Percentiles rank a stretch among this genome's conserved stretches.
These are phyloP conservation scores for Nibea coibor DNA, from an alignment of 2,113 vertebrate genomes.

Conservation along the genomic window DNA sequence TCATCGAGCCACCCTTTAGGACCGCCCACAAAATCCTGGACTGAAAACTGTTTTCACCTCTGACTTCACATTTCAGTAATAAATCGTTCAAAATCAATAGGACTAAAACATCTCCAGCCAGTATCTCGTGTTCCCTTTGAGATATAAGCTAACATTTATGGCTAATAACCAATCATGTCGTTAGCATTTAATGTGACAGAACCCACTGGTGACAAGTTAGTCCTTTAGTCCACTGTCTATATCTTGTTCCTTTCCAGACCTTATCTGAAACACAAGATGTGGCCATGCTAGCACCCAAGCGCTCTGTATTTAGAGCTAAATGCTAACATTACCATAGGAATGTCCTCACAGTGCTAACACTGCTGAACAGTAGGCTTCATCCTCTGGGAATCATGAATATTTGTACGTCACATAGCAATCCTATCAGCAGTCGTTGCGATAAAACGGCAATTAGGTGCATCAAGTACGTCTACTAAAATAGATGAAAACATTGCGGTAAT, in stretches of 20 bases:
- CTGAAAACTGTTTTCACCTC: no score
- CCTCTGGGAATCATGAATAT: neutral
- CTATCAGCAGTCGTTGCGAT: neutral
- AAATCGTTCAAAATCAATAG: neutral
- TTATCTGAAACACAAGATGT: neutral
- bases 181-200: neutral
- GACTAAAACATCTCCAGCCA: neutral
- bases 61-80: no score
- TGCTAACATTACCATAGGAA: neutral
- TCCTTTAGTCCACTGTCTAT: neutral
- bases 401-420: neutral
- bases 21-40: no score
- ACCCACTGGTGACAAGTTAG: neutral
- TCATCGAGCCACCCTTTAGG: no score
- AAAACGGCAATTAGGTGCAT: neutral
- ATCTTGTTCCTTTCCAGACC: neutral
- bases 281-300: neutral
- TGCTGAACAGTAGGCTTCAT: neutral
- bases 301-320: neutral
- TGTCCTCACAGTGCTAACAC: no score
- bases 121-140: neutral
- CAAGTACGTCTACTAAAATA: neutral
- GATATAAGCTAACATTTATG: neutral
- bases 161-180: neutral
- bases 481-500: neutral